Evolutionary conservation across 2,888 invertebrate genomes (phyloP).

Genomic region (Neocrepidodera transversa): DNA sequence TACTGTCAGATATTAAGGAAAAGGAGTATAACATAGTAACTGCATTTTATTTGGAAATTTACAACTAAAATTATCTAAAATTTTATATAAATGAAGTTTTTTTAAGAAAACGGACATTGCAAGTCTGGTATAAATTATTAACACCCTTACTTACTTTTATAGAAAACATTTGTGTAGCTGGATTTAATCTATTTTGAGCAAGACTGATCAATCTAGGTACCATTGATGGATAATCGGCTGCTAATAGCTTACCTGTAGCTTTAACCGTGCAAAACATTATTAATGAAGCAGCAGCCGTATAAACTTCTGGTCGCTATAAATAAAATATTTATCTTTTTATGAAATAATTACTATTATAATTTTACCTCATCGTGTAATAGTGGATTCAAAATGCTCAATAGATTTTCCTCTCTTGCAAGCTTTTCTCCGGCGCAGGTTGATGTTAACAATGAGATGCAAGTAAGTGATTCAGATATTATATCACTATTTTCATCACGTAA

Average conservation of each 20-base stretch:
- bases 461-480: conserved; percentile 50
- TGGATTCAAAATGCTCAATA: conserved; percentile 51
- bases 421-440: conserved; percentile 54
- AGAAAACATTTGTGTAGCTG: conserved; percentile 25
- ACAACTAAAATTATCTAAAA: too few species aligned
- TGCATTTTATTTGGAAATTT: too few species aligned
- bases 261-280: conserved; percentile 55
- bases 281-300: conserved; percentile 50
- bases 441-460: conserved; percentile 54
- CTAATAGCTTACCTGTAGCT: conserved; percentile 50
- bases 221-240: conserved; percentile 45
- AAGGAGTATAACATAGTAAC: too few species aligned
- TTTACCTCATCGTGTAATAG: conserved; percentile 54
- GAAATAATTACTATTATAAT: conserved; percentile 2
- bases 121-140: too few species aligned
- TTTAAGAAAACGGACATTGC: too few species aligned
- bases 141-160: conserved; percentile 31
- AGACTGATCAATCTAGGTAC: conserved; percentile 46
- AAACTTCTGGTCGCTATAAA: conserved; percentile 48
- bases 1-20: too few species aligned
- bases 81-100: too few species aligned
- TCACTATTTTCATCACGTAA: conserved; percentile 48
- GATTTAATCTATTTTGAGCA: conserved; percentile 24
- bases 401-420: conserved; percentile 53
- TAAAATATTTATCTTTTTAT: too few species aligned